Percentiles rank a stretch among this genome's conserved stretches.
These are phyloP conservation scores for Prunella himalayana DNA, from an alignment of 2,113 vertebrate species.

Conservation along the genomic window DNA sequence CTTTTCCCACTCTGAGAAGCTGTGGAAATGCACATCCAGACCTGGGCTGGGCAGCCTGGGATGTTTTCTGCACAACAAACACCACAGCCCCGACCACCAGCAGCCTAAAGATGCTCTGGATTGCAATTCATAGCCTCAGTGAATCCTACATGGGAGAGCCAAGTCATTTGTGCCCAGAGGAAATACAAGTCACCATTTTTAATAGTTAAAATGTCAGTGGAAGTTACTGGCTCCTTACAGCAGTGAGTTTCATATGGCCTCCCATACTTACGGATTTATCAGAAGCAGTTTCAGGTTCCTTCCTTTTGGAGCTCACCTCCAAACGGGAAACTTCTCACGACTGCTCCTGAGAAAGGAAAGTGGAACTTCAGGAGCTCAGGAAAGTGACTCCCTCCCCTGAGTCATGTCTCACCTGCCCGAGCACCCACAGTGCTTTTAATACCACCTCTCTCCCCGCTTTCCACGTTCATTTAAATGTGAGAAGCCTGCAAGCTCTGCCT, in stretches of 20 bases:
- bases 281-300: not conserved
- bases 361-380: not conserved
- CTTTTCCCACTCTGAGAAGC: not conserved
- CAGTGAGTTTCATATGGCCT: not conserved
- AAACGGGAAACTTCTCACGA: not conserved
- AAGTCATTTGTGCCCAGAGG: not conserved
- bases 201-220: not conserved
- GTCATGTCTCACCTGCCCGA: not conserved
- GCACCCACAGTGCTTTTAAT: not conserved
- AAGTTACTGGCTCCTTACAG: not conserved
- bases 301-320: too few relatives aligned
- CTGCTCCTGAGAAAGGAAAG: not conserved
- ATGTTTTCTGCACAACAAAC: not conserved
- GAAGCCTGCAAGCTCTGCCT: not conserved
- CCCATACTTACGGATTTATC: not conserved
- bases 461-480: too few relatives aligned
- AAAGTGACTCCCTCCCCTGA: not conserved
- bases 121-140: too few relatives aligned
- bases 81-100: fast-evolving
- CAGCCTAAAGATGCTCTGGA: not conserved
- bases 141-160: not conserved
- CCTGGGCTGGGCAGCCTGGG: too few relatives aligned
- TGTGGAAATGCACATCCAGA: not conserved
- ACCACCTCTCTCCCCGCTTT: too few relatives aligned
- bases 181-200: not conserved